These are phyloP conservation scores for Ctenopoma kingsleyae DNA, from an alignment of 2,797 vertebrate species.

Conservation along the genomic window DNA sequence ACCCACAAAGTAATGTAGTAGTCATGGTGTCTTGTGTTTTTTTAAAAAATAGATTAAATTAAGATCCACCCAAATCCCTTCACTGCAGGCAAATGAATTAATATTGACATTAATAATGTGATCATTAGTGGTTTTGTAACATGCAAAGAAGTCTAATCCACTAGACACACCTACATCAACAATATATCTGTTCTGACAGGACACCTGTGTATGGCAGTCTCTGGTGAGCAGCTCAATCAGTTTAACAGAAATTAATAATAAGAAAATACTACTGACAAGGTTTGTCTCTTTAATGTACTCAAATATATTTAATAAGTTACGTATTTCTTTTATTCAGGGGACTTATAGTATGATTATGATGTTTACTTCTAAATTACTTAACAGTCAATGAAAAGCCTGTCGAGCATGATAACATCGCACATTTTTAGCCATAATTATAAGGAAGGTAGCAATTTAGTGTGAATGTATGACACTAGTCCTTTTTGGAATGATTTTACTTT, in stretches of 20 bases:
- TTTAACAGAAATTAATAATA: not conserved
- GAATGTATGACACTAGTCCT: no score
- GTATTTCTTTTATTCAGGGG: not conserved
- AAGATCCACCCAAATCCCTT: no score
- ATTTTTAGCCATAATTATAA: no score
- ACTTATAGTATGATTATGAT: not conserved
- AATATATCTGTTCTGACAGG: no score
- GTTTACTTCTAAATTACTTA: not conserved
- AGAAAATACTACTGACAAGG: not conserved
- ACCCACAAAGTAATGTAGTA: no score
- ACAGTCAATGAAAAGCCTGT: no score
- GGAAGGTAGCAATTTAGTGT: no score
- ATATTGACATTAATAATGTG: not conserved
- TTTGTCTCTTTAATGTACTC: not conserved
- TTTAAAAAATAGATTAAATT: no score
- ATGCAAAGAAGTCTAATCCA: slow-evolving; percentile 6
- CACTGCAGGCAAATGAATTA: no score
- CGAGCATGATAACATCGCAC: no score
- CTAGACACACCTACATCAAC: not conserved
- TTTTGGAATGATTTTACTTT: no score
- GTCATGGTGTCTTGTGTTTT: no score
- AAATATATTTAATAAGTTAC: not conserved
- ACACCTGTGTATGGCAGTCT: not conserved
- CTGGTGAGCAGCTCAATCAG: not conserved
- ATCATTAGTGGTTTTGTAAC: not conserved